Evolutionary conservation across 2,797 vertebrate genomes (phyloP), one percentile per base, ranked within the genome.

Genomic region (Hydrocynus forskahlii): DNA sequence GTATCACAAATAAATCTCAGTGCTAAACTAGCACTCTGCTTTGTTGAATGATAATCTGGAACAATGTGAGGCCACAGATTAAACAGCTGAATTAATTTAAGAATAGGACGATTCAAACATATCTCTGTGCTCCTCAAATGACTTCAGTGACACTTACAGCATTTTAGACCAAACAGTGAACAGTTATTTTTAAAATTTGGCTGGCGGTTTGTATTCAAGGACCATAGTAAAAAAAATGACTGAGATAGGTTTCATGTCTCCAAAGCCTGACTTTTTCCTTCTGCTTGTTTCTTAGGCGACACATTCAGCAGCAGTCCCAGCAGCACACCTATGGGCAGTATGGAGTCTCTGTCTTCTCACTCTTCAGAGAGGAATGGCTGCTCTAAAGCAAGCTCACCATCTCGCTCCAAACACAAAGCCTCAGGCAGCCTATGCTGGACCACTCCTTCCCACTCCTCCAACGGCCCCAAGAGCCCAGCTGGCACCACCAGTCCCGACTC

Each of bases 341-440:
- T 96, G 60, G 98, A 99, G 86, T 99, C 98, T 1, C 94, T 99
- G 45, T 99, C 98, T 62, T 99, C 98, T 6, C 97, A 99, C 89
- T 99, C 97, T 38, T 99, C 98, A 0, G 97, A 99, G 85, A 97
- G 96, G 88, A 99, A 98, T 50, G 96, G 95, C 78, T 93, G 94
- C 23, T 93, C 93, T 55, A 96, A 95, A 86, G 93, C 93, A 0
- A 84, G 91, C 0, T 90, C 97, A 48, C 89, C 96, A 0, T 95
- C 95, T 0, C 96, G 95, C 80, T 7, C 95, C 88, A 93, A 95
- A 86, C 95, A 94, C 80, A 96, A 96, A 84, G 88, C 83, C 0
- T 90, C 87, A 74, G 89, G 92, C 75, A 96, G 92, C 0, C 94
- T 96, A 68, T 97, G 97, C 19, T 97, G 97, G 90, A 97, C 93